Base-by-base conservation (phyloP, 2,797 vertebrate species). In the Acrocephalus scirpaceus region DNA sequence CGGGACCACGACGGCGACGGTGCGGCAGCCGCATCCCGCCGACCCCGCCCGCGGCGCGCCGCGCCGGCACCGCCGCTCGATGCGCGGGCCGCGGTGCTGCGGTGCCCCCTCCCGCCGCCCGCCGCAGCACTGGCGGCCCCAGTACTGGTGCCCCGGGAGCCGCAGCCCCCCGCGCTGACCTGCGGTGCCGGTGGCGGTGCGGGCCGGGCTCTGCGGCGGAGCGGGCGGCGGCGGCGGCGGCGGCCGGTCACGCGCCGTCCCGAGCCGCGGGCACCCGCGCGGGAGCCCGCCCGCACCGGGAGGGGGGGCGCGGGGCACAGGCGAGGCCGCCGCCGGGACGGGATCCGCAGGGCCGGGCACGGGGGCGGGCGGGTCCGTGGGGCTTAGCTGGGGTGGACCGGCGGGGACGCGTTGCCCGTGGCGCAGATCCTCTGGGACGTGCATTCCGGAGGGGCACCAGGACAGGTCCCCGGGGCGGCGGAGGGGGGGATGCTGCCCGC, bases 201-300 rank as follows among this genome's bases (percentile, higher is more conserved):
- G 67, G 73, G 79, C 67, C 56, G 61, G 79, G 90, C 79, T 73
- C 79, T 92, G 85, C 91, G 62, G 85, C 26, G 79, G 56, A 88
- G 74, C 86, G 69, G 66, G 77, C 53, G 81, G 89, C 62, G 50
- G 83, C 58, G 81, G 88, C 54, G 27, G 67, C 86, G 56, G 77
- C 82, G 65, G 75, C 74, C 91, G 86, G 75, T 92, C 86, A 92
- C 86, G 91, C 91, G 91, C 91, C 81, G 58, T 75, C 42, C 91
- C 65, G 71, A 93, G 76, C 65, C 76, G 82, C 87, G 87, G 82
- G 92, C 87, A 90, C 88, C 88, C 91, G 87, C 92, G 56, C 87
- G 72, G 89, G 57, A 67, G 14, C 90, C 89, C 93, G 86, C 93
- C 77, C 62, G 82, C 78, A 86, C 78, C 77, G 64, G 72, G 73